A percentile compares a stretch with the other conserved stretches of the same genome.
These are phyloP conservation scores for Crepidodera aurea DNA, from an alignment of 2,888 invertebrate genomes.

Conservation along the genomic window DNA sequence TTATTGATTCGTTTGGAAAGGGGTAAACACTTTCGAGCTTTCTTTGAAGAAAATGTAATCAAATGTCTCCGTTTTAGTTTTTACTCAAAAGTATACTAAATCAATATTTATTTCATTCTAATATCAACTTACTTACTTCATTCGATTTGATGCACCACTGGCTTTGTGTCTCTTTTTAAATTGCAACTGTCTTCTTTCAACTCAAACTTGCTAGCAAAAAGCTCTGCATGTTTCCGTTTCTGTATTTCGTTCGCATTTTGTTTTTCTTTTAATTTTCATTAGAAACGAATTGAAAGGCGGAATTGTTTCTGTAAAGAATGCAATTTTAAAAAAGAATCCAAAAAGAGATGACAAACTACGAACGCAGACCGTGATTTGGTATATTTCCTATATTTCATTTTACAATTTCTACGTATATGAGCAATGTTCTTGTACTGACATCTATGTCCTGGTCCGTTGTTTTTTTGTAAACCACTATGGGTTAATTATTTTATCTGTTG, in stretches of 20 bases:
- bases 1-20: too few relatives aligned
- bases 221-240: constrained; percentile 13
- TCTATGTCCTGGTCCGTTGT: too few relatives aligned
- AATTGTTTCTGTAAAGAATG: constrained; percentile 27
- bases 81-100: too few relatives aligned
- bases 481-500: too few relatives aligned
- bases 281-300: constrained; percentile 21
- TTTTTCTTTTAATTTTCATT: constrained; percentile 17
- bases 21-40: too few relatives aligned
- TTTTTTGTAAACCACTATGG: too few relatives aligned
- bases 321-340: constrained; percentile 12
- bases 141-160: background rate
- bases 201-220: background rate
- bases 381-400: background rate
- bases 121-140: too few relatives aligned
- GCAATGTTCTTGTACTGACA: too few relatives aligned
- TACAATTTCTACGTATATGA: too few relatives aligned
- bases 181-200: background rate
- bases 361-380: background rate
- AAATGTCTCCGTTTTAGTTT: too few relatives aligned
- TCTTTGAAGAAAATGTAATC: too few relatives aligned
- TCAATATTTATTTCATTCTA: too few relatives aligned
- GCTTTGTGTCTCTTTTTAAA: background rate
- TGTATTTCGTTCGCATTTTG: constrained; percentile 10
- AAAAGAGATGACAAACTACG: background rate